Conservation (phyloP, 2,797 vertebrate genomes). For the Amniataba percoides region DNA sequence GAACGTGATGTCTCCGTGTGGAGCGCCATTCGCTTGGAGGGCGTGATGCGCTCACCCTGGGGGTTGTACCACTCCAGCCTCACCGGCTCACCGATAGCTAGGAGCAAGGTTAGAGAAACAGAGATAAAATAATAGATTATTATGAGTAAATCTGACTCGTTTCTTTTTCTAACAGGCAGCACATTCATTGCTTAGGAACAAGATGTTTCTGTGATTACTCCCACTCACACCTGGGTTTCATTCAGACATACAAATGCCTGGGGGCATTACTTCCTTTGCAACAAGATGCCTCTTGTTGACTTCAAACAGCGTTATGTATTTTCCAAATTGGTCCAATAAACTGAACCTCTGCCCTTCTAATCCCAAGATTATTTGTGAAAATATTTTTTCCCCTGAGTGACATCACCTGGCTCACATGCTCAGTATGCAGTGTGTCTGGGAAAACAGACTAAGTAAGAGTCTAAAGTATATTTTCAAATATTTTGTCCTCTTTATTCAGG, state of each 20-base stretch:
- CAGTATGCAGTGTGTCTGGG: background rate
- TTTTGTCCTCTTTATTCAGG: background rate
- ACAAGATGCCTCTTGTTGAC: slow-evolving; percentile 21
- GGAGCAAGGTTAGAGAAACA: slow-evolving; percentile 26
- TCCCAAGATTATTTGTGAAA: slow-evolving; percentile 14
- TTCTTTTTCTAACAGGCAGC: background rate
- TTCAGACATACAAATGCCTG: slow-evolving; percentile 17
- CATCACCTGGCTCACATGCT: slow-evolving; percentile 24
- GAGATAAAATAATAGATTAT: background rate
- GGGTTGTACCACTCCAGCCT: slow-evolving; percentile 97
- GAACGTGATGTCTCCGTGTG: slow-evolving; percentile 93
- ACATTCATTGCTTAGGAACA: background rate
- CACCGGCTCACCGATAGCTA: slow-evolving; percentile 94
- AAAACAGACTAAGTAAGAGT: background rate
- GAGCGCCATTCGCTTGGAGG: slow-evolving; percentile 90
- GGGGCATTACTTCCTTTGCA: slow-evolving; percentile 5
- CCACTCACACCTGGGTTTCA: slow-evolving; percentile 34
- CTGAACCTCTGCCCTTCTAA: slow-evolving; percentile 15
- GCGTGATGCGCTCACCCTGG: slow-evolving; percentile 93
- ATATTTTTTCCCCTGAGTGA: slow-evolving; percentile 22
- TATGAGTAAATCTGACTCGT: background rate
- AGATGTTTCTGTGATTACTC: slow-evolving; percentile 10
- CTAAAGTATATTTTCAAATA: background rate
- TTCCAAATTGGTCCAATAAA: slow-evolving; percentile 20
- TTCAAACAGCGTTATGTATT: slow-evolving; percentile 20